Evolutionary conservation across 2,113 vertebrate species (phyloP), one percentile per base, ranked within the genome.

Genomic region (Axis porcinus): DNA sequence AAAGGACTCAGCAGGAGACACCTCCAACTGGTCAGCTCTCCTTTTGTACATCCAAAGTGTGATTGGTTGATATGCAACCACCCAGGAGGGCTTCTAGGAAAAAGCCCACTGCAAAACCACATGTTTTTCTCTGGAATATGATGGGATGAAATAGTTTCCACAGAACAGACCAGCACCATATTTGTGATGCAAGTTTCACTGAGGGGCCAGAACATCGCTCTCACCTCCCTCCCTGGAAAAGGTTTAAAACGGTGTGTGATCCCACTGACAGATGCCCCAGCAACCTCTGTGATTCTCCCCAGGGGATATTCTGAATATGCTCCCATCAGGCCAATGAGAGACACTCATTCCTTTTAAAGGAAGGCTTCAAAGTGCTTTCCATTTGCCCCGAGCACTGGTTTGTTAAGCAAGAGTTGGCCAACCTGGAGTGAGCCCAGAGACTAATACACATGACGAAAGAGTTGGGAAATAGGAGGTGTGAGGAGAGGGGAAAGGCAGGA

Each of bases 331-430:
- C 62, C 40, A n/a, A n/a, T 27, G 14, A 89, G 55, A 89, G 45
- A 94, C 88, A 96, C 17, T 2, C 40, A 78, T 91, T 91, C 82
- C 91, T 93, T 97, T 84, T 86, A 86, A 93, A 97, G 91, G 76
- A 94, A 91, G 43, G 52, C 11, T 57, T 74, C 28, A 23, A 95
- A 89, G 81, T 43, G 76, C 30, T 81, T 90, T 90, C 36, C 64
- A 64, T 89, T 91, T 19, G 50, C 84, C 89, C n/a, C 0, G 0
- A 84, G 86, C 87, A 33, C 55, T 78, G 15, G 43, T 88, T 95
- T 90, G 76, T 95, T 91, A 89, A 91, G 94, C 90, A 98, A 98
- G 90, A 92, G 76, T 79, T 93, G 36, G 81, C 55, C 54, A 83
- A 95, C 36, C 58, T 89, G n/a, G 50, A 96, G 23, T 36, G 60